Conservation (phyloP, 2,113 vertebrate genomes). For the Oncorhynchus gorbuscha region DNA sequence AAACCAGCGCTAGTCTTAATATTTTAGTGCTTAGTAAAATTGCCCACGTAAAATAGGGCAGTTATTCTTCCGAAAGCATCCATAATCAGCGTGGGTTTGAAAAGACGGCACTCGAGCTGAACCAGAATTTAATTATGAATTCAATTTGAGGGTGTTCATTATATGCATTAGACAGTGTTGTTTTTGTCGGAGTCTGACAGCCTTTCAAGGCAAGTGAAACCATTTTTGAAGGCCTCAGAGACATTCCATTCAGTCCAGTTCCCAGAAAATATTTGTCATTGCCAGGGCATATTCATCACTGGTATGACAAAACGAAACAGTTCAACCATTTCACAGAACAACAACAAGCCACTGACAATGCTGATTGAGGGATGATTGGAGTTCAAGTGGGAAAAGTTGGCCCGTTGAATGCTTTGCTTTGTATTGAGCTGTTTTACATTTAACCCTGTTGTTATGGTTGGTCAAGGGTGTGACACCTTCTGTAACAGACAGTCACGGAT, state of each 20-base stretch:
- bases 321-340: background rate
- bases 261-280: background rate
- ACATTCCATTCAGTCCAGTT: background rate
- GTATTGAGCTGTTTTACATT: too few relatives aligned
- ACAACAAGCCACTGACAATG: background rate
- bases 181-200: background rate
- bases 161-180: background rate
- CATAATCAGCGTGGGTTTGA: background rate
- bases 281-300: background rate
- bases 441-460: too few relatives aligned
- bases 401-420: background rate
- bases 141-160: background rate
- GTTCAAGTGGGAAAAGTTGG: background rate
- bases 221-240: background rate
- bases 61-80: background rate
- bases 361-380: background rate
- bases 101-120: background rate
- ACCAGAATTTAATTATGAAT: background rate
- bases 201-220: background rate
- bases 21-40: background rate
- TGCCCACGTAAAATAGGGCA: background rate
- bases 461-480: too few relatives aligned
- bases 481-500: too few relatives aligned
- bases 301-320: background rate
- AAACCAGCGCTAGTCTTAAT: background rate